phyloP scores from a whole-genome alignment of 2,797 vertebrate genomes.

The Darevskia nairensis region DNA sequence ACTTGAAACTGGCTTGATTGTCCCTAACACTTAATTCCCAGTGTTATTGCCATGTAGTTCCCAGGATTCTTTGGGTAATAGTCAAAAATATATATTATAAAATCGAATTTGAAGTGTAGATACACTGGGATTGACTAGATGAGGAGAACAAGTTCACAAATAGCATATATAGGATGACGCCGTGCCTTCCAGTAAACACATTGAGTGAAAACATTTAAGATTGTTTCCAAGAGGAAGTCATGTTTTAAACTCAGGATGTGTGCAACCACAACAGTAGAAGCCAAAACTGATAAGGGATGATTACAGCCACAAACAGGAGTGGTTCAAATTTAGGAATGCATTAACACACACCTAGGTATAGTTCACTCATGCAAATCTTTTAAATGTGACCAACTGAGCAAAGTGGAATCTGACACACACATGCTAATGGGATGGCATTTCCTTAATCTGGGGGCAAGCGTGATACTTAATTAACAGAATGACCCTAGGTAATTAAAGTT shows the following conservation, averaged over 20 bases:
- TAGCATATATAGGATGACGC: not conserved
- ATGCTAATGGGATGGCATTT: conserved; percentile 1
- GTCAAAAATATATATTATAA: not conserved
- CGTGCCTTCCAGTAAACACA: too few species aligned
- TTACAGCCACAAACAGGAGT: not conserved
- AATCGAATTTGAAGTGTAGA: not conserved
- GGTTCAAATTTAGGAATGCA: not conserved
- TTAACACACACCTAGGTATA: not conserved
- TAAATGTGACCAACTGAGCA: not conserved
- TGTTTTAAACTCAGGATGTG: not conserved
- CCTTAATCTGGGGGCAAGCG: not conserved
- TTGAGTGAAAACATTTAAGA: not conserved
- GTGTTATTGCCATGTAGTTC: not conserved
- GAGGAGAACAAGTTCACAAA: not conserved
- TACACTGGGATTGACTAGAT: not conserved
- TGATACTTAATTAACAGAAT: not conserved
- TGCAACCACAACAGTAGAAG: not conserved
- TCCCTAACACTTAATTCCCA: not conserved
- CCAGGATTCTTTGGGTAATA: not conserved
- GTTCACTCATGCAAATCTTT: not conserved
- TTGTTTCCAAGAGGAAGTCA: not conserved
- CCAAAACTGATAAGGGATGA: not conserved
- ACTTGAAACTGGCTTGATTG: not conserved
- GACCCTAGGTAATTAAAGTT: conserved; percentile 2
- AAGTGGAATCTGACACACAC: not conserved